Base-by-base conservation (phyloP, 2,888 invertebrate species). In the Troides helena region DNA sequence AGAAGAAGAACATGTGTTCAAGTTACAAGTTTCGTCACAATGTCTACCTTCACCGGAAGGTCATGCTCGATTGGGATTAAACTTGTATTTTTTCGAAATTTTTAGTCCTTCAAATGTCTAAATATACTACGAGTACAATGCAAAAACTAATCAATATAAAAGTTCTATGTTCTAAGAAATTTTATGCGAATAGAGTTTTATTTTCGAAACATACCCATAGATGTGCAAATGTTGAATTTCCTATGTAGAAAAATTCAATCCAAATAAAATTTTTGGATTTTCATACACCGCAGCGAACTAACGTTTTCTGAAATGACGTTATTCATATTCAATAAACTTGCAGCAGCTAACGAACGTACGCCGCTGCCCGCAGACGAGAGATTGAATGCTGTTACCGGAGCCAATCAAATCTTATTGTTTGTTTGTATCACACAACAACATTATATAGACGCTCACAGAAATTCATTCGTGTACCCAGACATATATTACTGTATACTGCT, bases 351-450 rank as follows among this genome's bases (percentile, higher is more conserved):
- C 69, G 69, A 69, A 69, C 69, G 62, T 70, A 63, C 30, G 59
- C 46, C 66, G 62, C 72, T 71, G 72, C 23, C 71, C 69, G 72
- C 73, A 75, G 73, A 75, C 70, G 72, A 73, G 73, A 65, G 65
- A 65, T 61, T 65, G 69, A 69, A 69, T 69, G 62, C 68, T 62
- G 65, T 65, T 57, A 59, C 65, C 39, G 56, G 58, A 73, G 74
- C 75, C 78, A 79, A 79, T 77, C 78, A 78, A 75, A 74, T 70
- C 74, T 74, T 73, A 76, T 79, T 79, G 78, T 79, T 71, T 72
- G 78, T 79, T 71, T 72, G 71, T 68, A 69, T 71, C 67, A 73
- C 74, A 74, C 72, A 74, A 73, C 73, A 58, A 67, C 57, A 18
- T 50, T 17, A 14, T 50, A 69, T 65, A 65, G 65, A 56, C 53